Percentiles rank a stretch among this genome's conserved stretches.
These are phyloP conservation scores for Leptinotarsa juncta DNA, from an alignment of 2,888 invertebrate genomes.

Conservation along the genomic window DNA sequence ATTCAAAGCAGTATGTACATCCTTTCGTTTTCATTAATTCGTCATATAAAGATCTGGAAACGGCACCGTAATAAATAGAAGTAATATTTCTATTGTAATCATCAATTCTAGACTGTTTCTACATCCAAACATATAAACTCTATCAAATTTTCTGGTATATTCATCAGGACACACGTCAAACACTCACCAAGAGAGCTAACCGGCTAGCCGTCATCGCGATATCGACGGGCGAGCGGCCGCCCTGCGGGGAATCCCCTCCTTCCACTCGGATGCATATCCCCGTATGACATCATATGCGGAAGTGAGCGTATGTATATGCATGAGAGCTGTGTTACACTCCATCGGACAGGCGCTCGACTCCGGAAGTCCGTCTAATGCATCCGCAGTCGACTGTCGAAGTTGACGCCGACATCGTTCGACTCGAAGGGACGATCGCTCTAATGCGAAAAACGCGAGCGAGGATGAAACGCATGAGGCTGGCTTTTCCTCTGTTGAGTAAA, in stretches of 20 bases:
- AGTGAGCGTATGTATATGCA: conserved; percentile 64
- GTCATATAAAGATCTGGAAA: too few species aligned
- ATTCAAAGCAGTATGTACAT: too few species aligned
- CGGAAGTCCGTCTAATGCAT: conserved; percentile 75
- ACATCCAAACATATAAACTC: too few species aligned
- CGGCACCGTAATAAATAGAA: too few species aligned
- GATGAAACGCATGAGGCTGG: neutral
- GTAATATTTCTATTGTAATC: too few species aligned
- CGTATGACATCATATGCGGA: conserved; percentile 57
- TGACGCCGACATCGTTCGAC: conserved; percentile 35
- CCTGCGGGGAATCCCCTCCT: conserved; percentile 46
- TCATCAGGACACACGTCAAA: conserved; percentile 16
- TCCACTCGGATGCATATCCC: conserved; percentile 62
- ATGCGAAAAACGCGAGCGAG: neutral
- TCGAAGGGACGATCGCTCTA: conserved; percentile 15
- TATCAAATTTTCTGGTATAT: conserved; percentile 3
- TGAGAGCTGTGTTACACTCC: conserved; percentile 66
- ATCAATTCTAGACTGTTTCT: too few species aligned
- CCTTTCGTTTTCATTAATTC: too few species aligned
- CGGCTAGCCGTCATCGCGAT: conserved; percentile 3
- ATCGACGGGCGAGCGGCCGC: neutral
- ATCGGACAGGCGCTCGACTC: conserved; percentile 63
- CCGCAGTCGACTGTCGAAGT: conserved; percentile 62
- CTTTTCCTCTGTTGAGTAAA: neutral
- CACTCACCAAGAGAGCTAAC: neutral